Evolutionary conservation across 2,888 invertebrate species (phyloP).

Genomic region (Antitype chi): DNA sequence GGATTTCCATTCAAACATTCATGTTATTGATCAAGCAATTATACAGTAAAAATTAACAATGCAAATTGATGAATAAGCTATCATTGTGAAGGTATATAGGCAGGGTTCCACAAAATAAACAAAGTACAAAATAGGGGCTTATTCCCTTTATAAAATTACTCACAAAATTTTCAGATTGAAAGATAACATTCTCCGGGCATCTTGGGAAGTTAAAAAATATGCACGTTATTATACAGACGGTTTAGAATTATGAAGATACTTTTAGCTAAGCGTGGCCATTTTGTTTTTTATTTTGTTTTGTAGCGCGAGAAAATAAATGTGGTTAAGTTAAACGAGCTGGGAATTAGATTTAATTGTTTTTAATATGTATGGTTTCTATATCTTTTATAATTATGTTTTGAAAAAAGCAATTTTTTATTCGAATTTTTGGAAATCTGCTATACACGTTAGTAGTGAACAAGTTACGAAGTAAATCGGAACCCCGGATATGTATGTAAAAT

Average conservation of each 20-base stretch:
- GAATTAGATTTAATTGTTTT: constrained; percentile 5
- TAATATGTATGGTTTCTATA: neutral
- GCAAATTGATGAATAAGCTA: constrained; percentile 79
- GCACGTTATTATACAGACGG: constrained; percentile 52
- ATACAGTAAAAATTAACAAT: constrained; percentile 73
- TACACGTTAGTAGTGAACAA: neutral
- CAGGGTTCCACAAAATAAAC: constrained; percentile 71
- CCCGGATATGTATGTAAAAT: neutral
- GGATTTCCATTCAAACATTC: constrained; percentile 57
- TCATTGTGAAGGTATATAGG: constrained; percentile 69
- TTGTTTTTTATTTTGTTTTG: constrained; percentile 37
- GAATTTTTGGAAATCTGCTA: neutral
- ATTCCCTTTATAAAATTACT: constrained; percentile 67
- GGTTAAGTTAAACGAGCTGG: neutral
- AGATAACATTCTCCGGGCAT: constrained; percentile 64
- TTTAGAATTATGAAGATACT: constrained; percentile 44
- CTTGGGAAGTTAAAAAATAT: constrained; percentile 58
- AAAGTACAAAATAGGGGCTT: constrained; percentile 70
- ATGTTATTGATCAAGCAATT: constrained; percentile 71
- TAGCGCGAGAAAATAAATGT: constrained; percentile 1
- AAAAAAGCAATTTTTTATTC: too few species aligned
- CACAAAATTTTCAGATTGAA: constrained; percentile 66
- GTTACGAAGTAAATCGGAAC: neutral
- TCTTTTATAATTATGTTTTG: neutral
- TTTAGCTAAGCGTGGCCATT: constrained; percentile 45